Evolutionary conservation across 1,140 invertebrate species (phyloP), one percentile per base, ranked within the genome.

Genomic region (Mizuhopecten yessoensis): DNA sequence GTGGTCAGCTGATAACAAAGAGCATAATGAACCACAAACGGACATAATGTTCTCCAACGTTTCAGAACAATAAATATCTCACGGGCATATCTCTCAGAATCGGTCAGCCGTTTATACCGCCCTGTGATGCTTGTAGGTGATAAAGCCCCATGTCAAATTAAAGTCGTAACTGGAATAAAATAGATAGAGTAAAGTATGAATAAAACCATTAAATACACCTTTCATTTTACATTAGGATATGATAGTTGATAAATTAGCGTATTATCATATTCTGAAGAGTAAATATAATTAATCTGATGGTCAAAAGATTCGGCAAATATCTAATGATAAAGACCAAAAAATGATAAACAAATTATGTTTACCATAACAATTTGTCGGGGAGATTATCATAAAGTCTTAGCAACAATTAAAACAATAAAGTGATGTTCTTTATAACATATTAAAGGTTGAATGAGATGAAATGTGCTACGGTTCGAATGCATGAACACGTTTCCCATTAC

Each of bases 11-110:
- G 57, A 75, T 75, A 75, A 75, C 57, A 75, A 75, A 75, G 57
- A 75, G 57, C 57, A 75, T 75, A 75, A 75, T 75, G 57, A 75
- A 75, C 57, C 57, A 75, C 57, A 75, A 75, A 75, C 57, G 57
- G 57, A 75, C 57, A 75, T 75, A 75, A 75, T 75, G 57, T 75
- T 75, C 57, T 17, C 57, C 57, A 75, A 75, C 57, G 57, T 75
- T 75, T 75, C 57, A 75, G 57, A 75, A 75, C 57, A 75, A 75
- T 75, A 75, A 75, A 75, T 75, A 75, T 75, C n/a, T 75, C 57
- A 75, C 57, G 57, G 57, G 1, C 57, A 75, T n/a, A n/a, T 75
- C 57, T 75, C 57, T 9, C 57, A 29, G 57, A n/a, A 75, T 29
- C 57, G 57, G 57, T 75, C 57, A 75, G n/a, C 9, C 57, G 57